Conservation (phyloP, 2,797 vertebrate species). For the Loris lydekkerianus region DNA sequence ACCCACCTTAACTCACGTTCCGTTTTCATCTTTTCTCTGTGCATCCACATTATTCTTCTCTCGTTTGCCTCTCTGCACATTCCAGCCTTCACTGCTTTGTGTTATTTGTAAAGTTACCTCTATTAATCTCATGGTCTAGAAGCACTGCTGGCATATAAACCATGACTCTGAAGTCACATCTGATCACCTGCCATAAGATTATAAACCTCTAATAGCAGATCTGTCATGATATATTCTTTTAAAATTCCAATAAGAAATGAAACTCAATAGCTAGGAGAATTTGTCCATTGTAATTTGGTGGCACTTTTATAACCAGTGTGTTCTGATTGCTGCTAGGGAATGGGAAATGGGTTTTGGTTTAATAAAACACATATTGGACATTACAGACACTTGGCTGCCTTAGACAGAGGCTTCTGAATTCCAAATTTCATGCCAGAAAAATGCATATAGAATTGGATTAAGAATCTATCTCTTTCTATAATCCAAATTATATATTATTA, state of each 20-base stretch:
- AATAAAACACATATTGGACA: neutral
- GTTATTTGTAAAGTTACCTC: neutral
- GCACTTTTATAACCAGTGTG: neutral
- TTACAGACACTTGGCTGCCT: neutral
- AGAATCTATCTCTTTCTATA: neutral
- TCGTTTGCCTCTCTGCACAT: neutral
- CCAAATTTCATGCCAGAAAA: slow-evolving; percentile 15
- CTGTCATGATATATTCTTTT: neutral
- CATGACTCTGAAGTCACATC: neutral
- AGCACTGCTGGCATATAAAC: neutral
- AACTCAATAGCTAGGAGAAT: neutral
- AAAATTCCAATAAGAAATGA: neutral
- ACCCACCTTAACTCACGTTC: neutral
- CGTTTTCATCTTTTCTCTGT: neutral
- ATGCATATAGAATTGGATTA: neutral
- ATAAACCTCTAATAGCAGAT: neutral
- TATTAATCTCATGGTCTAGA: neutral
- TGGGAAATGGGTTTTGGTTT: neutral
- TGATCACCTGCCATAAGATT: neutral
- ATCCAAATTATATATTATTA: neutral
- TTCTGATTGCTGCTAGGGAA: neutral
- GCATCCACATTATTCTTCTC: neutral
- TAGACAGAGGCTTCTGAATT: neutral
- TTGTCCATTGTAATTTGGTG: neutral
- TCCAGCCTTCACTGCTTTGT: neutral